Conservation (phyloP, 2,888 invertebrate genomes). For the Shargacucullia verbasci region DNA sequence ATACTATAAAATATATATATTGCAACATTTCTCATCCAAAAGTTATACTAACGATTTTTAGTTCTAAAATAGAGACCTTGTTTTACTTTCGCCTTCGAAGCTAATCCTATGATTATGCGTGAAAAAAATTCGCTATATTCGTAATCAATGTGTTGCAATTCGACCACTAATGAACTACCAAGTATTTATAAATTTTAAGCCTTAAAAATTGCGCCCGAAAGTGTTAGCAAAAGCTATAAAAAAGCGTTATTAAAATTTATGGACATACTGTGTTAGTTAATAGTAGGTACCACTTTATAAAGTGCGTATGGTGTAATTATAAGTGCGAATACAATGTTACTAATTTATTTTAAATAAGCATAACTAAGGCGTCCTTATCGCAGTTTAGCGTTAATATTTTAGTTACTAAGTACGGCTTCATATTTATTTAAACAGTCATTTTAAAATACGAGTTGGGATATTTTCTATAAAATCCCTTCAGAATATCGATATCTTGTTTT, state of each 20-base stretch:
- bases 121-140: slow-evolving; percentile 17
- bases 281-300: slow-evolving; percentile 18
- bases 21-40: background rate
- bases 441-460: too few relatives aligned
- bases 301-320: slow-evolving; percentile 40
- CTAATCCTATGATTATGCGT: slow-evolving; percentile 28
- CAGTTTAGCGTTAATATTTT: too few relatives aligned
- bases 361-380: too few relatives aligned
- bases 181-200: slow-evolving; percentile 22
- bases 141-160: slow-evolving; percentile 19
- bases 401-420: too few relatives aligned
- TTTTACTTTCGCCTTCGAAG: slow-evolving; percentile 7
- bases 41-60: too few relatives aligned
- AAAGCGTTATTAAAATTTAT: slow-evolving; percentile 50
- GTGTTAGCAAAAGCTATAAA: slow-evolving; percentile 43
- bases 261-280: slow-evolving; percentile 37
- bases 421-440: too few relatives aligned
- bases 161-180: slow-evolving; percentile 24
- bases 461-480: too few relatives aligned
- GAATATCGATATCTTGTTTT: too few relatives aligned
- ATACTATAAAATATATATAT: slow-evolving; percentile 7
- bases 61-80: background rate
- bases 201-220: slow-evolving; percentile 21
- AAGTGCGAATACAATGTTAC: slow-evolving; percentile 29
- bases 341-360: slow-evolving; percentile 29